Evolutionary conservation across 2,888 invertebrate species (phyloP), one percentile per base, ranked within the genome.

Genomic region (Agrotis puta): DNA sequence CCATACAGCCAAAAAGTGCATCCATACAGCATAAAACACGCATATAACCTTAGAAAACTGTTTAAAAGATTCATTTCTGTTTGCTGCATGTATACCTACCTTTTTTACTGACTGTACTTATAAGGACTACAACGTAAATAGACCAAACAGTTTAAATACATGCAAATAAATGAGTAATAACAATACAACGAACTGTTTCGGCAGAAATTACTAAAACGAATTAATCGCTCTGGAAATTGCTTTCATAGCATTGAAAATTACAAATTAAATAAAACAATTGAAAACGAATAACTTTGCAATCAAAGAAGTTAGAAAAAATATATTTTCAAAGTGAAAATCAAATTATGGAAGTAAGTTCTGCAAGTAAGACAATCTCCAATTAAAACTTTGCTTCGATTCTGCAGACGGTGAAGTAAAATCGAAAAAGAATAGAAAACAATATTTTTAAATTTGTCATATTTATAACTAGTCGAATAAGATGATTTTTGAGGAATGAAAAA

Each of bases 301-400:
- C n/a, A 51, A 51, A 51, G 50, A 74, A 78, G 22, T 63, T 53
- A 50, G 43, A 71, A 72, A 75, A 74, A 71, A 79, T 22, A 72
- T 27, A 71, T 59, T 63, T 39, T 53, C 51, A 58, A 13, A 71
- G 18, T 27, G 43, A 57, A 78, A 74, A 78, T 78, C 48, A 53
- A 78, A 74, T 73, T 66, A 73, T 51, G 22, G 24, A 81, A 68
- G 56, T 33, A 61, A 70, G 53, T 81, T 81, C 47, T 64, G 53
- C 43, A 59, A 81, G 70, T 56, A 77, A 64, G 27, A 77, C 81
- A 63, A 68, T 77, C 68, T 20, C 24, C 81, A 82, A 80, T 80
- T 73, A 80, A 78, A 80, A 82, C 78, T 79, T 80, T 18, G 45
- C 51, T 64, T 70, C 58, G 56, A 53, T 56, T 66, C 65, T 47